Evolutionary conservation across 2,113 vertebrate genomes (phyloP).

Genomic region (Malurus alboscapulatus): DNA sequence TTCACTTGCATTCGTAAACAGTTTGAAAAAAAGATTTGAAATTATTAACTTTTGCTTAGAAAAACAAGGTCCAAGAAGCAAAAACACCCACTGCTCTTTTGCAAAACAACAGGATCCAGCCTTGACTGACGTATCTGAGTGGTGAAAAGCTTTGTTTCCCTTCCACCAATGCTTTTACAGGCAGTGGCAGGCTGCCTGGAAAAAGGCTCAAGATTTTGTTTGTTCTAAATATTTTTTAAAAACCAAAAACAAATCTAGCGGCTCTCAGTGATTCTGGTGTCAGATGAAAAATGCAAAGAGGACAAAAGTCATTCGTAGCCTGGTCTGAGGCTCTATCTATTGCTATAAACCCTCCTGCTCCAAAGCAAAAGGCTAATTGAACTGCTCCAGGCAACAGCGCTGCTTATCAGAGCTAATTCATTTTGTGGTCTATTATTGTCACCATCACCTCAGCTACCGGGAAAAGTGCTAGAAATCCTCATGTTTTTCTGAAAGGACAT

Average conservation of each 20-base stretch:
- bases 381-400: conserved; percentile 53
- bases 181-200: background rate
- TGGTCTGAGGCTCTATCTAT: background rate
- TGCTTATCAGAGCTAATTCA: conserved; percentile 53
- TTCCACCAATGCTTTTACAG: background rate
- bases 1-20: background rate
- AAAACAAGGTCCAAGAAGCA: background rate
- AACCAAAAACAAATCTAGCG: background rate
- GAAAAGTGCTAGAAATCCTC: conserved; percentile 9
- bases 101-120: background rate
- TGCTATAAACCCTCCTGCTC: background rate
- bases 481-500: background rate
- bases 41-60: background rate
- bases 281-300: conserved; percentile 7
- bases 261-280: background rate
- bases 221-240: background rate
- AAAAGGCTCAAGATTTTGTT: background rate
- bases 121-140: background rate
- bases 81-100: background rate
- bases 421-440: background rate
- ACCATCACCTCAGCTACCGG: background rate
- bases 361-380: conserved; percentile 56
- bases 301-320: background rate
- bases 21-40: background rate
- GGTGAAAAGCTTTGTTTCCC: background rate